Conservation (phyloP, 2,888 invertebrate species). For the Andrena flavipes region DNA sequence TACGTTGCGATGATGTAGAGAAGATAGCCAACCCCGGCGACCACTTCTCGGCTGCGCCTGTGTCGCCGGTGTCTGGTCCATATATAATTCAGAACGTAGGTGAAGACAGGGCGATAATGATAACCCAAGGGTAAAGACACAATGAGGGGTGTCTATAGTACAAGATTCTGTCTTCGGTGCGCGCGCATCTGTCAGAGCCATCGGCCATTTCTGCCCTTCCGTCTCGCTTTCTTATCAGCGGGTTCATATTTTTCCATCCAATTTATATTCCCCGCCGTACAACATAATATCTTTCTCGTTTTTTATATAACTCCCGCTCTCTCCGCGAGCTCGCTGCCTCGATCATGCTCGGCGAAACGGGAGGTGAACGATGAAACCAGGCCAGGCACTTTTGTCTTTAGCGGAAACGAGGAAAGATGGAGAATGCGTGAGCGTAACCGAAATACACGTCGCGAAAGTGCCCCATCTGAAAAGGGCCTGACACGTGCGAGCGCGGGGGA, state of each 20-base stretch:
- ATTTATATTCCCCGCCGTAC: constrained; percentile 7
- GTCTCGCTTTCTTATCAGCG: constrained; percentile 44
- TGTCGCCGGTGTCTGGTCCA: constrained; percentile 32
- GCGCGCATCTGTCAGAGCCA: constrained; percentile 62
- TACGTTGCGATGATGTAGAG: constrained; percentile 28
- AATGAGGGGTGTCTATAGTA: constrained; percentile 56
- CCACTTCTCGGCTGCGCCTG: constrained; percentile 38
- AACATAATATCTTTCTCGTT: no score
- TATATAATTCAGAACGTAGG: constrained; percentile 67
- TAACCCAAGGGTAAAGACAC: constrained; percentile 64
- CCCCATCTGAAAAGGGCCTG: background rate
- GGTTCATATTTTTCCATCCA: no score
- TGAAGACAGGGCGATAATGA: constrained; percentile 71
- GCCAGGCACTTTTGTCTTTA: background rate
- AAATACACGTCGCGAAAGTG: constrained; percentile 1
- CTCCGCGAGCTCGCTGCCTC: no score
- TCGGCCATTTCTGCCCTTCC: constrained; percentile 58
- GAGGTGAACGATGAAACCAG: no score
- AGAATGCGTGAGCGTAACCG: background rate
- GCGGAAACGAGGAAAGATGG: background rate
- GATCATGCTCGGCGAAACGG: no score
- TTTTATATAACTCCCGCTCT: no score
- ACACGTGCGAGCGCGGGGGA: background rate
- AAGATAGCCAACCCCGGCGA: constrained; percentile 33
- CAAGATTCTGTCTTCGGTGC: constrained; percentile 42